These are phyloP conservation scores for Atopsyche davidsoni DNA, from an alignment of 1,140 invertebrate genomes.

Conservation along the genomic window DNA sequence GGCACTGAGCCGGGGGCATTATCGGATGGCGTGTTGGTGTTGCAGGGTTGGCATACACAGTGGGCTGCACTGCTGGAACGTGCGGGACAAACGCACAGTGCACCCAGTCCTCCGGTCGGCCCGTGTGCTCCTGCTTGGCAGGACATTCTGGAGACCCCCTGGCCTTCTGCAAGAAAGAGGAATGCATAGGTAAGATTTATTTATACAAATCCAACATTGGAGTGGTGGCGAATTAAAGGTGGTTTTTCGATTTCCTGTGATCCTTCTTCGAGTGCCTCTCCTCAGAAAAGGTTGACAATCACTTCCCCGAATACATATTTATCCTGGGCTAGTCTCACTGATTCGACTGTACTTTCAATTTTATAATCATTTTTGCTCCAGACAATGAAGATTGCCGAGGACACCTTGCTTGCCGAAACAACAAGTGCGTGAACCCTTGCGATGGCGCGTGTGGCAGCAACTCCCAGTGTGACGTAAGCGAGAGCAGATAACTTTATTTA, in stretches of 20 bases:
- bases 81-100: slow-evolving; percentile 60
- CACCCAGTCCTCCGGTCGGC: slow-evolving; percentile 52
- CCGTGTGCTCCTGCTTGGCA: slow-evolving; percentile 64
- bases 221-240: no score
- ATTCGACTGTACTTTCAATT: no score
- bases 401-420: slow-evolving; percentile 70
- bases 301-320: no score
- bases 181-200: slow-evolving; percentile 53
- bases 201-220: no score
- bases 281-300: slow-evolving; percentile 3
- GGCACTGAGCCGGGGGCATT: no score
- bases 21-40: no score
- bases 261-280: no score
- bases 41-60: no score
- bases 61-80: slow-evolving; percentile 40
- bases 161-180: slow-evolving; percentile 55
- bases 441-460: slow-evolving; percentile 66
- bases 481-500: not conserved
- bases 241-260: no score
- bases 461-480: slow-evolving; percentile 61
- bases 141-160: slow-evolving; percentile 68
- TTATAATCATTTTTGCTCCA: slow-evolving; percentile 27
- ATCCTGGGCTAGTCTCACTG: no score
- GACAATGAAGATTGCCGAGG: slow-evolving; percentile 53
- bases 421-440: slow-evolving; percentile 72